Percentiles rank a stretch among this genome's conserved stretches.
These are phyloP conservation scores for Mus pahari DNA, from an alignment of 2,113 vertebrate species.

Conservation along the genomic window DNA sequence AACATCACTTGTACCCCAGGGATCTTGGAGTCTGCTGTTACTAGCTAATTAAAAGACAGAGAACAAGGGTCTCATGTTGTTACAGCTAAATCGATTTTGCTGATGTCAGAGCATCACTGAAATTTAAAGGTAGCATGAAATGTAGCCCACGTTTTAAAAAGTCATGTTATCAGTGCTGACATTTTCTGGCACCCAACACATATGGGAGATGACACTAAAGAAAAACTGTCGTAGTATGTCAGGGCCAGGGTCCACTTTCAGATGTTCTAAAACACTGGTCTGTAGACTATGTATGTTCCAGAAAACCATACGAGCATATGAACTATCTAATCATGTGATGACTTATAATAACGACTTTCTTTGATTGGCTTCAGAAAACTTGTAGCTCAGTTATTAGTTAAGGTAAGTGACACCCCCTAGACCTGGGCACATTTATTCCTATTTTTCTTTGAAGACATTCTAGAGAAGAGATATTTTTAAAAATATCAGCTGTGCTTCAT, in stretches of 20 bases:
- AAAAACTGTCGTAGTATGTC: not conserved
- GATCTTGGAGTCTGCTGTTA: not conserved
- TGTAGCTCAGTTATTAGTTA: constrained; percentile 19
- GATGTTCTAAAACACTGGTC: not conserved
- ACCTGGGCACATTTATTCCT: not conserved
- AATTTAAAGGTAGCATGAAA: constrained; percentile 9
- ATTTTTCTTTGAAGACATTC: constrained; percentile 1
- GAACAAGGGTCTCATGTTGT: constrained; percentile 1
- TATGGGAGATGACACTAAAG: not conserved
- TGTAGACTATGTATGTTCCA: not conserved
- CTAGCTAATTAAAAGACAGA: not conserved
- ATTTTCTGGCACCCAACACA: not conserved
- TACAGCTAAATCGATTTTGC: not conserved
- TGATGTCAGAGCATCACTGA: not conserved
- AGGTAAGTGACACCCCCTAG: not conserved
- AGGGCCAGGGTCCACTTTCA: not conserved
- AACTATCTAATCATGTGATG: not conserved
- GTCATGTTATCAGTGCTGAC: not conserved
- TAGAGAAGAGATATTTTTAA: constrained; percentile 34
- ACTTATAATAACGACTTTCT: constrained; percentile 41
- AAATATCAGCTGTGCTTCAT: not conserved
- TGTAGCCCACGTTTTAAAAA: not conserved
- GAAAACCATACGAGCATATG: not conserved
- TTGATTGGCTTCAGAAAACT: constrained; percentile 34
- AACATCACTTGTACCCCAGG: not conserved